These are phyloP conservation scores for Siderastrea radians DNA, from an alignment of 92 coral and sea anemone genomes.

Conservation along the genomic window DNA sequence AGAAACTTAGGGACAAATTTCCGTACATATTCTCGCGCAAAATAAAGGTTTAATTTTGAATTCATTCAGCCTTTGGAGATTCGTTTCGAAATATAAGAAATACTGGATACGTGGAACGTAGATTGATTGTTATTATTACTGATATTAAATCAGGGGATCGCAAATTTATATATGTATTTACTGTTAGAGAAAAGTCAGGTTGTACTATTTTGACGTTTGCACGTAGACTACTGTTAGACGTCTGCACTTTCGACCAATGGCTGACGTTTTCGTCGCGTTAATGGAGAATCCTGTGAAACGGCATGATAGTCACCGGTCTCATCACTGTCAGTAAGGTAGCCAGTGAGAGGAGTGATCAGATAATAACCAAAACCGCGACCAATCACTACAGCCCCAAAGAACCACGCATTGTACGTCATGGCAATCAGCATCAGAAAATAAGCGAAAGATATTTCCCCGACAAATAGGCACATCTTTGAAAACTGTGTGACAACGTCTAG, in stretches of 20 bases:
- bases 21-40: no score
- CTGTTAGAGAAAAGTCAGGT: no score
- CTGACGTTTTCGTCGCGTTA: not conserved
- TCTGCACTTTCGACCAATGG: conserved; percentile 24
- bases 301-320: conserved; percentile 1
- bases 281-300: conserved; percentile 1
- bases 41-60: no score
- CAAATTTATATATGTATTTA: no score
- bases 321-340: not conserved
- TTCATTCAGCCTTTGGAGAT: no score
- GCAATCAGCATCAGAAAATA: conserved; percentile 40
- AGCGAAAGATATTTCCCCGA: conserved; percentile 17
- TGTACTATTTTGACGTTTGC: no score
- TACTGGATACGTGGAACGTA: no score
- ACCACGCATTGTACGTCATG: conserved; percentile 41
- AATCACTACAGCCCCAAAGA: conserved; percentile 35
- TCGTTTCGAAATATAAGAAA: no score
- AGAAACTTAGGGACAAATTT: no score
- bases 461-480: conserved; percentile 19
- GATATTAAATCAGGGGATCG: no score
- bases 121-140: no score
- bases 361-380: conserved; percentile 40
- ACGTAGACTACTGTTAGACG: not conserved
- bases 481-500: not conserved
- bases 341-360: conserved; percentile 28